phyloP scores from a whole-genome alignment of 2,113 vertebrate genomes.

The Philantomba maxwellii region DNA sequence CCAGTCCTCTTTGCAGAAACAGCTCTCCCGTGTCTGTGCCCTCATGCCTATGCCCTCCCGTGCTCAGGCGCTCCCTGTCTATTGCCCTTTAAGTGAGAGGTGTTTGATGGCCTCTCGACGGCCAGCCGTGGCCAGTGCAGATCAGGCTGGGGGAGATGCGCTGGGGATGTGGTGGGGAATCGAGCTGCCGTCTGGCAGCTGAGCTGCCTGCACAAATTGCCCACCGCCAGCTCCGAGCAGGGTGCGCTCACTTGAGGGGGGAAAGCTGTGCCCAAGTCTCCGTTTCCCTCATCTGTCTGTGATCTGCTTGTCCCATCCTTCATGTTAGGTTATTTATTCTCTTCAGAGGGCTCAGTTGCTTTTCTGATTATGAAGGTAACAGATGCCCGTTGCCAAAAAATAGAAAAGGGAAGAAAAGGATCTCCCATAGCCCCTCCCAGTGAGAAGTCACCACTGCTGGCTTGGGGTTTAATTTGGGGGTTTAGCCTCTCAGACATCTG shows the following conservation, averaged over 20 bases:
- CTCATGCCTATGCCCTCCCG: not conserved
- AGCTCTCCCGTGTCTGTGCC: accelerated
- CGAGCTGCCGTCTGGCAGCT: not conserved
- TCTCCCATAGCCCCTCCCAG: not conserved
- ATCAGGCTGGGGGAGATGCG: not conserved
- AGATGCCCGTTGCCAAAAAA: not conserved
- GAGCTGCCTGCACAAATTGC: not conserved
- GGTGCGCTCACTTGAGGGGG: not conserved
- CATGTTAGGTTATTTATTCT: not conserved
- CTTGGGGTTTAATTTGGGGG: not conserved
- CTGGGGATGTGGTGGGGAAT: accelerated
- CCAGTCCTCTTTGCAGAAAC: not conserved
- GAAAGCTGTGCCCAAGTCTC: not conserved
- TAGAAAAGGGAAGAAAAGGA: not conserved
- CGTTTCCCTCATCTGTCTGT: not conserved
- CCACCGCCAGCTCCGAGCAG: accelerated
- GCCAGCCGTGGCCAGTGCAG: not conserved
- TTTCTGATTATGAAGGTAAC: not conserved
- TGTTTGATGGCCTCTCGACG: not conserved
- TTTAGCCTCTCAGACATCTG: not conserved
- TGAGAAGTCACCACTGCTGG: not conserved
- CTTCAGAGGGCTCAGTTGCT: not conserved
- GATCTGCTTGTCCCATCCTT: not conserved
- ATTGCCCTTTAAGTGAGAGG: constrained; percentile 41
- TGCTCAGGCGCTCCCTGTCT: not conserved